Evolutionary conservation across 2,113 vertebrate species (phyloP).

Genomic region (Syngnathus typhle): DNA sequence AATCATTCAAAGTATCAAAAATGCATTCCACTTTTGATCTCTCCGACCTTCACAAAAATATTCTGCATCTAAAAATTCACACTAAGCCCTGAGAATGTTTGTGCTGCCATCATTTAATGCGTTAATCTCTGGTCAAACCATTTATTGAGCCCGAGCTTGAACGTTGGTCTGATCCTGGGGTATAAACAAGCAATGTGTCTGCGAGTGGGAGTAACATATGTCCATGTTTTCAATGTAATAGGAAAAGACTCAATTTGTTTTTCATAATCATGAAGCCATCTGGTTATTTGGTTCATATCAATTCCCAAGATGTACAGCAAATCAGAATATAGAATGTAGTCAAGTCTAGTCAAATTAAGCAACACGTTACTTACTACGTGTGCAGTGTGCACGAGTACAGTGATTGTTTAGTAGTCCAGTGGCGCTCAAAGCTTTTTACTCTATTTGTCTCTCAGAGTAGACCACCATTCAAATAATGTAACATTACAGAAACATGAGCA

Average conservation of each 20-base stretch:
- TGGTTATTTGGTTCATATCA: not conserved
- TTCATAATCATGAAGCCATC: not conserved
- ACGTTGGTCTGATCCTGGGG: conserved; percentile 10
- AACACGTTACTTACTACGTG: not conserved
- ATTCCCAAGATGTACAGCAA: not conserved
- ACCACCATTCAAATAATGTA: no score
- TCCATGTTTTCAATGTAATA: not conserved
- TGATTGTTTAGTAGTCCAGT: no score
- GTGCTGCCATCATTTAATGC: not conserved
- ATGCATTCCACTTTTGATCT: not conserved
- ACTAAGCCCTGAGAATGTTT: conserved; percentile 6
- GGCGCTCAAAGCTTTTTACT: no score
- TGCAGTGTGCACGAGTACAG: no score
- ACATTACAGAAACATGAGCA: no score
- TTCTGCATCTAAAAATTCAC: not conserved
- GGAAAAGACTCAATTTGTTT: not conserved
- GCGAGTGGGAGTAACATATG: conserved; percentile 13
- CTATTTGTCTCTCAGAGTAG: no score
- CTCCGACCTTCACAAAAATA: not conserved
- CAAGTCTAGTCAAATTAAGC: not conserved
- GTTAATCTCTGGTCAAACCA: not conserved
- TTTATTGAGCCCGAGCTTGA: not conserved
- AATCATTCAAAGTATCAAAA: not conserved
- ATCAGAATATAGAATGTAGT: not conserved
- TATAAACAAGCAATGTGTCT: conserved; percentile 19